phyloP scores from a whole-genome alignment of 2,797 vertebrate species.

The Anisognathus igniventris region DNA sequence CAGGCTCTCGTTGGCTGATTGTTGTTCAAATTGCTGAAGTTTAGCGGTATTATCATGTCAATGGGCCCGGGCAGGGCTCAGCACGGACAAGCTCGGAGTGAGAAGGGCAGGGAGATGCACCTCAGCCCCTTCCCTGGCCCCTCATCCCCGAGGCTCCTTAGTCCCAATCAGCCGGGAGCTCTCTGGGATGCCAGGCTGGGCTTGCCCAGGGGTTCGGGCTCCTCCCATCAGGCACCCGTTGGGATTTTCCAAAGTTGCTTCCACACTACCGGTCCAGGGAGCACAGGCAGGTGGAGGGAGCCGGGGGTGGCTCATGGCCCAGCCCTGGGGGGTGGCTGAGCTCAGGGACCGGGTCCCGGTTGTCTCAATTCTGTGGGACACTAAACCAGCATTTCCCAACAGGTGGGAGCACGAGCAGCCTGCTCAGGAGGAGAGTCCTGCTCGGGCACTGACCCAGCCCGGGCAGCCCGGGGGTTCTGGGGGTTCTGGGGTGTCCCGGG shows the following conservation, averaged over 20 bases:
- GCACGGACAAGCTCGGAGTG: accelerated
- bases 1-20: background rate
- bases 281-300: background rate
- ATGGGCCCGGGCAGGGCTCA: background rate
- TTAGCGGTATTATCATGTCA: conserved; percentile 34
- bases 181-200: background rate
- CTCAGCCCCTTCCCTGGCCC: background rate
- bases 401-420: background rate
- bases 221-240: background rate
- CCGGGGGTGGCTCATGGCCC: accelerated
- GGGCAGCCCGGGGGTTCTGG: background rate
- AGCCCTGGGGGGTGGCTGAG: background rate
- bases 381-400: background rate
- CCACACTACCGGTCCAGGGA: background rate
- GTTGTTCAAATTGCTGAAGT: conserved; percentile 1
- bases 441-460: background rate
- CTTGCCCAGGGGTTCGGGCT: background rate
- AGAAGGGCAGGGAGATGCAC: background rate
- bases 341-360: accelerated
- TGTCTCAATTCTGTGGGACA: background rate
- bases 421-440: background rate
- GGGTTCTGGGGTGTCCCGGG: background rate
- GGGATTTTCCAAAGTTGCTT: background rate
- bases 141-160: background rate
- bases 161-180: background rate